A percentile compares a stretch with the other conserved stretches of the same genome.
Evolutionary conservation across 2,888 invertebrate species (phyloP).

Genomic region (Lagria hirta): DNA sequence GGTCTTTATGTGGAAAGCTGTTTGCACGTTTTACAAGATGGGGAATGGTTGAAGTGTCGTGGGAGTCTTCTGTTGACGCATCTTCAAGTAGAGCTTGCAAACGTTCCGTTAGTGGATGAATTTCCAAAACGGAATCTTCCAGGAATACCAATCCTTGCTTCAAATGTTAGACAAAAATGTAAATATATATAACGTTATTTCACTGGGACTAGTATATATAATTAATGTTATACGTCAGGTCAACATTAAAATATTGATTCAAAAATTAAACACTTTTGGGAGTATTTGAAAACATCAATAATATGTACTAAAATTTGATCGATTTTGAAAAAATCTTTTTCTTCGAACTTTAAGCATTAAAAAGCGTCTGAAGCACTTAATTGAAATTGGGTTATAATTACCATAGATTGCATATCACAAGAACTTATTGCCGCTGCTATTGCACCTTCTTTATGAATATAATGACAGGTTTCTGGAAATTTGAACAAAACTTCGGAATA

Average conservation of each 20-base stretch:
- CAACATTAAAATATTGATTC: too few species aligned
- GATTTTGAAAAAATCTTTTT: too few species aligned
- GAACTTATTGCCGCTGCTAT: conserved; percentile 69
- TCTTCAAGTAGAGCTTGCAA: conserved; percentile 45
- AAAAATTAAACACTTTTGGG: too few species aligned
- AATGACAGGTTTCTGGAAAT: conserved; percentile 61
- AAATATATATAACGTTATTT: background rate
- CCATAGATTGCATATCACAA: conserved; percentile 65
- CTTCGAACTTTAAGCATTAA: too few species aligned
- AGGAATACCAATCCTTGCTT: conserved; percentile 71
- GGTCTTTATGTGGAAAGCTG: conserved; percentile 53
- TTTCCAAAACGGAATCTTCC: conserved; percentile 69
- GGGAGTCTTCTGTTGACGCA: conserved; percentile 20
- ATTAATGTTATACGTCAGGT: too few species aligned
- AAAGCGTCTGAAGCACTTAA: too few species aligned
- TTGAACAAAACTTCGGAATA: conserved; percentile 44
- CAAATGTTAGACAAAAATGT: conserved; percentile 25
- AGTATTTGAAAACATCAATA: too few species aligned
- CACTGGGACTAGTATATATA: too few species aligned
- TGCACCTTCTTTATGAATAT: conserved; percentile 61
- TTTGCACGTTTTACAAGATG: conserved; percentile 63
- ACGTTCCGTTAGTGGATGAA: conserved; percentile 62
- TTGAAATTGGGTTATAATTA: too few species aligned
- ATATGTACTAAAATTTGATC: too few species aligned
- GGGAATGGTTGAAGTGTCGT: conserved; percentile 48